phyloP scores from a whole-genome alignment of 2,888 invertebrate genomes.

The Tenthredo mesomela region DNA sequence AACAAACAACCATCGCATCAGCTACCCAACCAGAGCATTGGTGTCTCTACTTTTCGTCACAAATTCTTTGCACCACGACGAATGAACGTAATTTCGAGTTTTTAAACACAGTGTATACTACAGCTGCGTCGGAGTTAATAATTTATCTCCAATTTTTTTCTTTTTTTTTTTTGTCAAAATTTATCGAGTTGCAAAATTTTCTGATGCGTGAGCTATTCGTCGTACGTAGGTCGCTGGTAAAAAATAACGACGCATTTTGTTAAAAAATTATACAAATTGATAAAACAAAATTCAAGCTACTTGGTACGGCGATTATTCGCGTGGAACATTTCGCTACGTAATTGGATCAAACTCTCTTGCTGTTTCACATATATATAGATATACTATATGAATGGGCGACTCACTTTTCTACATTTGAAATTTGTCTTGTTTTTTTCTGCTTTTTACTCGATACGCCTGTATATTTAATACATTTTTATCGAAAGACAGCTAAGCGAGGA shows the following conservation, averaged over 20 bases:
- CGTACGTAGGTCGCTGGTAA: neutral
- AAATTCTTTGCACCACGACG: neutral
- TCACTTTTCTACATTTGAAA: neutral
- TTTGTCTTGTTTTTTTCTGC: neutral
- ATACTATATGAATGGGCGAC: neutral
- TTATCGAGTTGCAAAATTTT: neutral
- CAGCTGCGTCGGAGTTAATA: neutral
- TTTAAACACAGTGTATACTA: neutral
- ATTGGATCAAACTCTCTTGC: neutral
- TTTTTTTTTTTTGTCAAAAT: neutral
- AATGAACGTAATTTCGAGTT: neutral
- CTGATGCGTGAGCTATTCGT: neutral
- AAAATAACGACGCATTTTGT: neutral
- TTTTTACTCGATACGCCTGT: neutral
- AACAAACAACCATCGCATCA: conserved; percentile 40
- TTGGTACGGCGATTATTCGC: neutral
- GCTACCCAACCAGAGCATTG: neutral
- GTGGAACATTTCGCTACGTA: neutral
- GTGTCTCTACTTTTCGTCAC: neutral
- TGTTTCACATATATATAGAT: neutral
- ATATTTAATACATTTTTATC: neutral
- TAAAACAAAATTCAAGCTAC: neutral
- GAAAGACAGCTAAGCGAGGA: neutral
- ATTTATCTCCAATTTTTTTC: neutral
- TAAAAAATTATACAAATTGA: neutral